Conservation (phyloP, 2,888 invertebrate genomes). For the Campoletis raptor region DNA sequence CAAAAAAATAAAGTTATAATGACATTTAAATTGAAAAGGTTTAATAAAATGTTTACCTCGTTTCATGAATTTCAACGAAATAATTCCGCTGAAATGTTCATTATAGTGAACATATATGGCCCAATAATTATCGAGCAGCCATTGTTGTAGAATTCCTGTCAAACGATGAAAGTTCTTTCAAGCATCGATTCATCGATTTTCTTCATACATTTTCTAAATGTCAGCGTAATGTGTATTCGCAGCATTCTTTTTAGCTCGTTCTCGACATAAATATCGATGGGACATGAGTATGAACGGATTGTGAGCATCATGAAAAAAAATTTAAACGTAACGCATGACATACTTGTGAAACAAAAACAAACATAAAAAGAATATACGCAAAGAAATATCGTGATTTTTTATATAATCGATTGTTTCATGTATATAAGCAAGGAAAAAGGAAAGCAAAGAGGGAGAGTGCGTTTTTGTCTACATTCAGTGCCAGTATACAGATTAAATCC, state of each 20-base stretch:
- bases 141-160: not conserved
- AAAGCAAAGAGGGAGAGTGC: not conserved
- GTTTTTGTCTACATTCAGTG: slow-evolving; percentile 34
- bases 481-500: slow-evolving; percentile 52
- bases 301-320: not conserved
- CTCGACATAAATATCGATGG: not conserved
- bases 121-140: not conserved
- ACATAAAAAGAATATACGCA: slow-evolving; percentile 21
- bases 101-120: no score
- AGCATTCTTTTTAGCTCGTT: not conserved
- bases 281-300: not conserved
- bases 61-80: no score
- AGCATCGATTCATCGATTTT: not conserved
- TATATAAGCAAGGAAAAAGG: slow-evolving; percentile 2
- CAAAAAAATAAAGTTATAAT: slow-evolving; percentile 22
- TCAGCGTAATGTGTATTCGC: not conserved
- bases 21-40: no score
- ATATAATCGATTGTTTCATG: slow-evolving; percentile 45
- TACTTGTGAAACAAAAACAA: slow-evolving; percentile 1
- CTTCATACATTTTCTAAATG: not conserved
- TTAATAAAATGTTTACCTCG: no score
- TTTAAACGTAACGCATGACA: not conserved
- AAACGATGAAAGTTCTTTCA: not conserved
- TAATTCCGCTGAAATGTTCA: not conserved
- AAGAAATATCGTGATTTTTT: slow-evolving; percentile 55